These are phyloP conservation scores for Trachelus stipa DNA, from an alignment of 2,888 invertebrate species.

Conservation along the genomic window DNA sequence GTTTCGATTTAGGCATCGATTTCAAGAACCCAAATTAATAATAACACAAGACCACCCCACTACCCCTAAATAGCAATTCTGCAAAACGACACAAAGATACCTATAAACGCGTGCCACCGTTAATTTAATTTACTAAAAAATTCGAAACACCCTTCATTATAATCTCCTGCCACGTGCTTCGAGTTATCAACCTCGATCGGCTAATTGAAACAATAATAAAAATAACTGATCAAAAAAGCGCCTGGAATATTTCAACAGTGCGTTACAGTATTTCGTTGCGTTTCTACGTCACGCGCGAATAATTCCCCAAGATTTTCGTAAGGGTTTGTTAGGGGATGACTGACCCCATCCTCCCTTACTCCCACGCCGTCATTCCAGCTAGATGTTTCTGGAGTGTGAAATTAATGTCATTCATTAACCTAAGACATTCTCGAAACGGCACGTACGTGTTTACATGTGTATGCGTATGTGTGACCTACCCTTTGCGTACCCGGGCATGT, in stretches of 20 bases:
- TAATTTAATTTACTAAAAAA: too few relatives aligned
- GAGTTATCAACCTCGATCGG: neutral
- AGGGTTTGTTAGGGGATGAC: neutral
- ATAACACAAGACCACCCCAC: too few relatives aligned
- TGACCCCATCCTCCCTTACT: neutral
- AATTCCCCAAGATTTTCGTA: neutral
- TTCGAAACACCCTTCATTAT: neutral
- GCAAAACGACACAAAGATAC: too few relatives aligned
- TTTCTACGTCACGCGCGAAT: neutral
- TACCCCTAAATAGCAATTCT: too few relatives aligned
- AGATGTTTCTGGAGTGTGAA: constrained; percentile 39
- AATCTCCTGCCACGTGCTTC: neutral
- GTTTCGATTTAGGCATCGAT: too few relatives aligned
- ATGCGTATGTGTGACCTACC: neutral
- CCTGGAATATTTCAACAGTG: neutral
- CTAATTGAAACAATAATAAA: constrained; percentile 50
- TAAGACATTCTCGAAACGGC: constrained; percentile 39
- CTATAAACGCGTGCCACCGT: too few relatives aligned
- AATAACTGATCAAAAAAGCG: constrained; percentile 8
- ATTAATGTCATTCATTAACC: constrained; percentile 50
- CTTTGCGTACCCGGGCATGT: neutral
- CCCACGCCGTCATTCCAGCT: constrained; percentile 5
- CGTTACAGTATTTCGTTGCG: too few relatives aligned
- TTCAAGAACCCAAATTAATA: too few relatives aligned
- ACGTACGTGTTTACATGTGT: constrained; percentile 18